phyloP scores from a whole-genome alignment of 2,113 vertebrate genomes.

The Cinclus mexicanus region DNA sequence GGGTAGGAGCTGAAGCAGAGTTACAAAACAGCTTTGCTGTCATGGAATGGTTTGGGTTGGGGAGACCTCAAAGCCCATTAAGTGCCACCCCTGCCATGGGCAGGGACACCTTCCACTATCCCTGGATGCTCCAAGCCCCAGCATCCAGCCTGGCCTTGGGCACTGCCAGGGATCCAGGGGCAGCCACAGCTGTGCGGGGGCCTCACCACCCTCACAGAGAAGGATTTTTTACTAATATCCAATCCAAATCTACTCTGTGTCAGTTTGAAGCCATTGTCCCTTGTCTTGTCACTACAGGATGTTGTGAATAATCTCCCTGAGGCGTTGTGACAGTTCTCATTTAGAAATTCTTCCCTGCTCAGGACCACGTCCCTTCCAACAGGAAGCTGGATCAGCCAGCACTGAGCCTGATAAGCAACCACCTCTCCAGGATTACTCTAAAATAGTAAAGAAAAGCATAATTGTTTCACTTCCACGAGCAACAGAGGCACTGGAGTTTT shows the following conservation, averaged over 20 bases:
- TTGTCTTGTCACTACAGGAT: not conserved
- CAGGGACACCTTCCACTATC: not conserved
- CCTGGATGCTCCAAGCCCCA: rapidly evolving
- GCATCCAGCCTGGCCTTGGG: not conserved
- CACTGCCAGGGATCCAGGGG: not conserved
- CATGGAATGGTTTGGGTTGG: not conserved
- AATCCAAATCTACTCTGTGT: not conserved
- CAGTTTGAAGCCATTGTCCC: not conserved
- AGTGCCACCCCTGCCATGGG: not conserved
- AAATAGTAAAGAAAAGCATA: not conserved
- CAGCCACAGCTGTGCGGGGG: not conserved
- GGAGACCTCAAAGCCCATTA: not conserved
- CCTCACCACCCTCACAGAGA: not conserved
- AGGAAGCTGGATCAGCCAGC: not conserved
- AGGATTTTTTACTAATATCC: not conserved
- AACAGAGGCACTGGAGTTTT: not conserved
- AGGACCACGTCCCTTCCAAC: not conserved
- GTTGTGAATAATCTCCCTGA: not conserved
- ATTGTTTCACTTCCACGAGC: not conserved
- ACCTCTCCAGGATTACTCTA: not conserved
- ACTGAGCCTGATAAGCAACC: not conserved
- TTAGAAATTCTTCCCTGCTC: not conserved
- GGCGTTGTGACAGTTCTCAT: not conserved
- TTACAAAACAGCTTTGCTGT: not conserved
- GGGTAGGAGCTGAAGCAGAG: not conserved